phyloP scores from a whole-genome alignment of 2,113 vertebrate species.

The Pomatostomus ruficeps region DNA sequence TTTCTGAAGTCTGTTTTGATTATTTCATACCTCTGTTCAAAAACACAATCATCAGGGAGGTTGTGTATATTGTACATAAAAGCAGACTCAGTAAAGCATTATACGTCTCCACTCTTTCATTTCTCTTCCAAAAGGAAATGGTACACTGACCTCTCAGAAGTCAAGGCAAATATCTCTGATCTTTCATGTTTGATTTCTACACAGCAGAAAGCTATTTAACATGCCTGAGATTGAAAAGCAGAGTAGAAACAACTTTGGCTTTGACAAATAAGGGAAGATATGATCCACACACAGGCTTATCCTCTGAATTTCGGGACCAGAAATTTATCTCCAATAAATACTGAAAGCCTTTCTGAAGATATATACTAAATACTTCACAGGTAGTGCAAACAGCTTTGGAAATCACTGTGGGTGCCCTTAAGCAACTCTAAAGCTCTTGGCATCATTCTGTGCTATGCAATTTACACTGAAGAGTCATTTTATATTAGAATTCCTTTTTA shows the following conservation, averaged over 20 bases:
- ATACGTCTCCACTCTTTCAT: not conserved
- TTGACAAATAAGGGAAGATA: not conserved
- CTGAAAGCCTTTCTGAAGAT: not conserved
- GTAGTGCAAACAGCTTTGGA: not conserved
- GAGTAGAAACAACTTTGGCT: not conserved
- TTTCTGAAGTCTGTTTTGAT: not conserved
- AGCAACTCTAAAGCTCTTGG: not conserved
- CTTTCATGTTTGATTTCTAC: not conserved
- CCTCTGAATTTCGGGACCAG: not conserved
- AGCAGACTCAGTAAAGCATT: not conserved
- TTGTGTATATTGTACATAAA: not conserved
- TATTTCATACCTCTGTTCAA: not conserved
- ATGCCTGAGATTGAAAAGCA: not conserved
- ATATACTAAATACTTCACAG: not conserved
- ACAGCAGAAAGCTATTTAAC: not conserved
- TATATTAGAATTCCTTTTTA: not conserved
- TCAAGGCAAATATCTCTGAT: not conserved
- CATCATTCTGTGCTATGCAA: not conserved
- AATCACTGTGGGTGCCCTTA: not conserved
- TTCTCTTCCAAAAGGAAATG: not conserved
- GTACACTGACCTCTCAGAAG: not conserved
- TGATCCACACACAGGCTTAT: not conserved
- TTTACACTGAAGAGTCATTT: not conserved
- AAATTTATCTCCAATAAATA: not conserved
- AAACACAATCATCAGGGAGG: not conserved